Evolutionary conservation across 2,113 vertebrate genomes (phyloP), one percentile per base, ranked within the genome.

Genomic region (Sturnira hondurensis): DNA sequence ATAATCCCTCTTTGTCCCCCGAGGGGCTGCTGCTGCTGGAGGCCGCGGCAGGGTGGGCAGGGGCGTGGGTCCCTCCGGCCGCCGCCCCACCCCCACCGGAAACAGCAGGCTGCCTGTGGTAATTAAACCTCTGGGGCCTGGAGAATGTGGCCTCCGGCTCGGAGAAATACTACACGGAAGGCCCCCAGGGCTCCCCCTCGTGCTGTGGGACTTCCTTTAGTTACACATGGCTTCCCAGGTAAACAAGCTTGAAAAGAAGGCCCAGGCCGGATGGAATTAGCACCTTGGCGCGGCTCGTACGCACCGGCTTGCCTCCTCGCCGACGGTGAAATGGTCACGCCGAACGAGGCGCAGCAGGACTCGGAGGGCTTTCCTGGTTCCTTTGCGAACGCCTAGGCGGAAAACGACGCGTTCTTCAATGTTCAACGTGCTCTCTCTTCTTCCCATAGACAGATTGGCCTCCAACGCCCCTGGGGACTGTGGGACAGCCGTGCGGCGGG

Each of bases 191-290:
- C 86, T 96, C 97, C 98, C 98, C 98, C 98, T 97, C 98, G 98
- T 98, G 98, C 98, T 98, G 98, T 98, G 70, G 70, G 70, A 98
- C 98, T 99, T 99, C 98, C 98, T 99, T 99, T 99, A 98, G 99
- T 99, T 99, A 99, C 99, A 99, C 99, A 98, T 97, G 98, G 98
- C 98, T 99, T 99, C 98, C 98, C 99, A 99, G 99, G 99, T 99
- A 99, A 99, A 99, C 99, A 99, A 98, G 98, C 97, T 98, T 98
- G 98, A 97, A 98, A 94, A 96, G 95, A 93, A 98, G 97, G 97
- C 94, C 98, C 98, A 98, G 98, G 98, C 98, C 98, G 98, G 98
- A 99, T 98, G 98, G 98, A 98, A 99, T 99, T 98, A 99, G 98
- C 98, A 98, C 98, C 98, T 97, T 97, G 84, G 47, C 9, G 6